Percentiles rank a stretch among this genome's conserved stretches.
Conservation (phyloP, 2,113 vertebrate species). For the Sapajus apella region DNA sequence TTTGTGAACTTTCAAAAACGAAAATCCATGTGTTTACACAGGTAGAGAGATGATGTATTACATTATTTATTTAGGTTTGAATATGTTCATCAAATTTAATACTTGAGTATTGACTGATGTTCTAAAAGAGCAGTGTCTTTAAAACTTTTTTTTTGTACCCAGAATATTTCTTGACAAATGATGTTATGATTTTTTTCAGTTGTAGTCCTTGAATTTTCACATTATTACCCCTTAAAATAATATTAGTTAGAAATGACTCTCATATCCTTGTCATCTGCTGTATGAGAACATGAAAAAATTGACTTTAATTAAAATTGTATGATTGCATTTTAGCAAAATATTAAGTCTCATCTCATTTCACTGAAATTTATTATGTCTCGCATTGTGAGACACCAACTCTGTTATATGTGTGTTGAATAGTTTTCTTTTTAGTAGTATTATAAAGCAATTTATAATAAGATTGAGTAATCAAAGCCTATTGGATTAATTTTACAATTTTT, state of each 20-base stretch:
- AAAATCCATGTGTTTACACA: not conserved
- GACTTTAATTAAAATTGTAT: not conserved
- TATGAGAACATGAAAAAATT: slow-evolving; percentile 18
- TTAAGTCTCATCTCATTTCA: not conserved
- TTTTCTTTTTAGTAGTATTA: not conserved
- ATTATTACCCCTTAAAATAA: not conserved
- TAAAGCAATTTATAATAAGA: not conserved
- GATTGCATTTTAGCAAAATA: slow-evolving; percentile 23
- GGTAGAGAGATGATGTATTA: not conserved
- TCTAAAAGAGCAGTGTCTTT: not conserved
- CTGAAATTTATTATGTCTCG: not conserved
- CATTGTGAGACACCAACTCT: not conserved
- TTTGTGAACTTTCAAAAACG: not conserved
- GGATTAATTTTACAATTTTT: not conserved
- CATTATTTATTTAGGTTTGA: not conserved
- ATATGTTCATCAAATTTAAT: not conserved
- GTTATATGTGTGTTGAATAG: not conserved
- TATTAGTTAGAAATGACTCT: not conserved
- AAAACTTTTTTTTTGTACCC: not conserved
- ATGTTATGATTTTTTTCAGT: not conserved
- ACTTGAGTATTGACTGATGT: not conserved
- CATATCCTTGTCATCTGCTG: not conserved
- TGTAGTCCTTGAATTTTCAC: not conserved
- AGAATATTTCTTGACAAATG: not conserved
- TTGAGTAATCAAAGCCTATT: not conserved